Conservation (phyloP, 2,113 vertebrate genomes). For the Etheostoma cragini region DNA sequence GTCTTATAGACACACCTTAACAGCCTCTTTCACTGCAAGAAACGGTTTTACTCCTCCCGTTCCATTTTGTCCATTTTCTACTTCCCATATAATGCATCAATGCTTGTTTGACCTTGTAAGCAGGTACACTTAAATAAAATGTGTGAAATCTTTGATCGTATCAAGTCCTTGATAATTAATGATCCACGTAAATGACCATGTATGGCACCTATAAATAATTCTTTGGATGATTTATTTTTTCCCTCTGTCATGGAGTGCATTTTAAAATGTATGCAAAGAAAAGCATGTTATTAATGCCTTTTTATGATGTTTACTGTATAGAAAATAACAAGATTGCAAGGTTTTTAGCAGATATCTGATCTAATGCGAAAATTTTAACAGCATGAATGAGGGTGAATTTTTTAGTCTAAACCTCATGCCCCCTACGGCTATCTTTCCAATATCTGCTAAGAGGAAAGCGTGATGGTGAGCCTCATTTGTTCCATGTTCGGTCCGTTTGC, state of each 20-base stretch:
- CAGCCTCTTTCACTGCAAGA: background rate
- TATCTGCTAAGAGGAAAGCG: slow-evolving; percentile 3
- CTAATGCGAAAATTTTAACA: background rate
- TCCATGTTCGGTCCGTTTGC: background rate
- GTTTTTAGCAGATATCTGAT: background rate
- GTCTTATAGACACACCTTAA: background rate
- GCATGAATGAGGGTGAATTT: background rate
- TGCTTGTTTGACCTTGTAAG: background rate
- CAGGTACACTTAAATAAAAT: background rate
- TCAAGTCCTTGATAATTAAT: slow-evolving; percentile 40
- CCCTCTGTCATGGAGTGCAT: slow-evolving; percentile 8
- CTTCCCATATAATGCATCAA: background rate
- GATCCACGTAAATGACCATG: slow-evolving; percentile 5
- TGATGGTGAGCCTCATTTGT: slow-evolving; percentile 32
- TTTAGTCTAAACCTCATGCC: background rate
- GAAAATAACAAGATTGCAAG: background rate
- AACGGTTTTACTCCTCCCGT: background rate
- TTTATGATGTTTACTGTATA: background rate
- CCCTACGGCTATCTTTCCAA: background rate
- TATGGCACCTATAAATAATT: slow-evolving; percentile 1
- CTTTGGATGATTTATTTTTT: slow-evolving; percentile 7
- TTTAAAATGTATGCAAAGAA: background rate
- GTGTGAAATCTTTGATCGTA: background rate
- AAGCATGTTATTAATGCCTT: background rate
- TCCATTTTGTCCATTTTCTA: background rate